Evolutionary conservation across 2,888 invertebrate genomes (phyloP).

Genomic region (Polydrusus tereticollis): DNA sequence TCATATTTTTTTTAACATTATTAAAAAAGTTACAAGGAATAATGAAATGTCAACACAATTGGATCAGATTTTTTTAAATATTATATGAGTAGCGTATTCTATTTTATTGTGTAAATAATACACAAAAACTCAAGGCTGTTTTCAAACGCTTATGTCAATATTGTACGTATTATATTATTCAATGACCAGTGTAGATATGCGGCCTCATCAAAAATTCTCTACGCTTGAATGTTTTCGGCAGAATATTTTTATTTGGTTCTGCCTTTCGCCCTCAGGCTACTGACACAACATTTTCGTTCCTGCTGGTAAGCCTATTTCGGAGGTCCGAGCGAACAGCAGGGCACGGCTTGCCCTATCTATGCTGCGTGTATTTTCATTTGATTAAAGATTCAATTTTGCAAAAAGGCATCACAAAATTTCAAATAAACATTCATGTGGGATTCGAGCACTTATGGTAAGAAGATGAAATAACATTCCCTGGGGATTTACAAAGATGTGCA

Average conservation of each 20-base stretch:
- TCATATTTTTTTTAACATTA: no score
- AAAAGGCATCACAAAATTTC: slow-evolving; percentile 46
- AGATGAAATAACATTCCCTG: slow-evolving; percentile 48
- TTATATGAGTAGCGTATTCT: no score
- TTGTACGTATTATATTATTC: slow-evolving; percentile 13
- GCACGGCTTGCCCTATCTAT: slow-evolving; percentile 23
- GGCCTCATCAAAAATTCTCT: slow-evolving; percentile 41
- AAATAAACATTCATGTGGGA: slow-evolving; percentile 45
- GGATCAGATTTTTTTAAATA: no score
- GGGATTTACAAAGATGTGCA: slow-evolving; percentile 41
- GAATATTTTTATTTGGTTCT: slow-evolving; percentile 38
- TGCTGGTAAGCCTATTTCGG: slow-evolving; percentile 36
- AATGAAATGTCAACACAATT: no score
- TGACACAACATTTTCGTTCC: slow-evolving; percentile 44
- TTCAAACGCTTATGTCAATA: background rate
- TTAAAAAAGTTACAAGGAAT: no score
- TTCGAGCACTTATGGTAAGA: slow-evolving; percentile 47
- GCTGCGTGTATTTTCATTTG: slow-evolving; percentile 44
- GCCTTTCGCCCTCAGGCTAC: slow-evolving; percentile 32
- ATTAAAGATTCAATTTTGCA: slow-evolving; percentile 50
- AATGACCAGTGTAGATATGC: slow-evolving; percentile 7
- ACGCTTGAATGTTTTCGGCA: slow-evolving; percentile 23
- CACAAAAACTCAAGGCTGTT: background rate
- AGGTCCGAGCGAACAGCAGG: slow-evolving; percentile 38
- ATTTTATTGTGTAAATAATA: background rate